Evolutionary conservation across 1,140 invertebrate species (phyloP).

Genomic region (Orchestia grillus): DNA sequence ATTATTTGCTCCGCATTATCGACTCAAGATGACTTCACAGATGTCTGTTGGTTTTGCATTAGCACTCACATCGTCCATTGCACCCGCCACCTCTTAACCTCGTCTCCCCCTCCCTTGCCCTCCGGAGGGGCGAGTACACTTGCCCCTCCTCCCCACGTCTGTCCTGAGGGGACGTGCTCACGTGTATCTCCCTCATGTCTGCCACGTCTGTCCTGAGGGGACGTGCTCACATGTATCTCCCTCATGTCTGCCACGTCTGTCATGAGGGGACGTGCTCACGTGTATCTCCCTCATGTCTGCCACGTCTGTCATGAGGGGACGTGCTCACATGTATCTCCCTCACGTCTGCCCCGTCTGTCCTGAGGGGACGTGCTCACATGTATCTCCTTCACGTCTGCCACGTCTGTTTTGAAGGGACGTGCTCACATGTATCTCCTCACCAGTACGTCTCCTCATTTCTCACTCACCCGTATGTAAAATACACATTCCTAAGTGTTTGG

Average conservation of each 20-base stretch:
- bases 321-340: too few relatives aligned
- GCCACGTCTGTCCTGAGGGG: not conserved
- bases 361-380: too few relatives aligned
- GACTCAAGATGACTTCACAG: slow-evolving; percentile 30
- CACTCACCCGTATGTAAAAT: too few relatives aligned
- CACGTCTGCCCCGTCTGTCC: too few relatives aligned
- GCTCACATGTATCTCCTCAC: too few relatives aligned
- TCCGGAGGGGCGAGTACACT: not conserved
- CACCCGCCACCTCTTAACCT: slow-evolving; percentile 16
- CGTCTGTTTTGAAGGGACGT: too few relatives aligned
- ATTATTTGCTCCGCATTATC: slow-evolving; percentile 31
- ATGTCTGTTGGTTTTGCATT: slow-evolving; percentile 43
- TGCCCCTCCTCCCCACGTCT: not conserved
- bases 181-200: not conserved
- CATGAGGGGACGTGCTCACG: not conserved
- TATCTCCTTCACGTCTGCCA: too few relatives aligned
- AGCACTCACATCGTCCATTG: slow-evolving; percentile 13
- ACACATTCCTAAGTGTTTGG: too few relatives aligned
- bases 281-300: not conserved
- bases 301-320: too few relatives aligned
- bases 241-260: not conserved
- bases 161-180: not conserved
- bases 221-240: not conserved
- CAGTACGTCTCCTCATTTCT: too few relatives aligned
- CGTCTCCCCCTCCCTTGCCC: not conserved